phyloP scores from a whole-genome alignment of 2,797 vertebrate species.

The Petrocephalus sullivani region DNA sequence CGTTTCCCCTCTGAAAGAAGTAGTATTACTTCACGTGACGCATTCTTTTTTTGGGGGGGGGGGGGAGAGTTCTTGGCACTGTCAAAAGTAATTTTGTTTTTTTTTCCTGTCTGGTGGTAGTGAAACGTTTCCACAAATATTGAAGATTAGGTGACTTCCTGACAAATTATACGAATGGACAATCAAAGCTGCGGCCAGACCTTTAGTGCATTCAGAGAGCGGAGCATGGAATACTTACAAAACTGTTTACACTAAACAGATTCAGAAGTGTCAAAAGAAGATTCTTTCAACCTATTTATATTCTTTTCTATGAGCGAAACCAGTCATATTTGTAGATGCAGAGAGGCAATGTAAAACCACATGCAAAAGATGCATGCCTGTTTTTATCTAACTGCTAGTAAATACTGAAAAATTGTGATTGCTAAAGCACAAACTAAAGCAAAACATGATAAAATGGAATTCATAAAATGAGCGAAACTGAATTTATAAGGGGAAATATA shows the following conservation, averaged over 20 bases:
- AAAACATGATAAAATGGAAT: conserved; percentile 4
- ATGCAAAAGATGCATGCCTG: background rate
- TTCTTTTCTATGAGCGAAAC: background rate
- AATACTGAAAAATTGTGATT: background rate
- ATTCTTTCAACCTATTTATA: background rate
- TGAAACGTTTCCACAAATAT: conserved; percentile 17
- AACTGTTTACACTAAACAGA: background rate
- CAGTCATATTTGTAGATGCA: background rate
- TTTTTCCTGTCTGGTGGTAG: background rate
- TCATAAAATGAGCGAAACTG: conserved; percentile 2
- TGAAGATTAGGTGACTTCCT: conserved; percentile 13
- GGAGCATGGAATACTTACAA: background rate
- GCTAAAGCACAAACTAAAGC: background rate
- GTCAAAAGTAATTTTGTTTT: conserved; percentile 9
- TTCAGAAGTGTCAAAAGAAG: background rate
- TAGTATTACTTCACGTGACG: background rate
- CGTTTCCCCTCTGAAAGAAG: conserved; percentile 22
- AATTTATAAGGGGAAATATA: background rate
- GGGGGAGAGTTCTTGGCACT: background rate
- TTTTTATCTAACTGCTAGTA: background rate
- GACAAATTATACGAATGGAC: background rate
- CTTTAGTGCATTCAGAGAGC: background rate
- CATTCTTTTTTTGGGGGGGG: background rate
- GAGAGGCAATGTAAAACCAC: background rate
- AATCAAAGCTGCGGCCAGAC: background rate